Evolutionary conservation across 37 sponge, comb jelly and placozoan genomes (phyloP).

Genomic region (Oopsacas minuta): DNA sequence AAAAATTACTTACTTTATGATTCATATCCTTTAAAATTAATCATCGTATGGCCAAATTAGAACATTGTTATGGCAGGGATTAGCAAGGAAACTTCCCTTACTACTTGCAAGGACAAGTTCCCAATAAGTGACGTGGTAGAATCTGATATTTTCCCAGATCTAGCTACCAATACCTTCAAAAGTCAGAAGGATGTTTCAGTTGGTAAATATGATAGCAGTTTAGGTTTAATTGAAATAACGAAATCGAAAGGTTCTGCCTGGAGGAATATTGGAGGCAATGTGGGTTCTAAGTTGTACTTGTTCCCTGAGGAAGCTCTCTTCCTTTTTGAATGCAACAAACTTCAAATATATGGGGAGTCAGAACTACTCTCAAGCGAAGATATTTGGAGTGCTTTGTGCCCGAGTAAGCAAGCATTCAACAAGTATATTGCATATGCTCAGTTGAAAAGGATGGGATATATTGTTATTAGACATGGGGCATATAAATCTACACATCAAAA

Average conservation of each 20-base stretch:
- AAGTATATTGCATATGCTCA: neutral
- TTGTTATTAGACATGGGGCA: neutral
- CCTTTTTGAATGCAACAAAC: slow-evolving; percentile 19
- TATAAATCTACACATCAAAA: neutral
- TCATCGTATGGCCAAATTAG: no score
- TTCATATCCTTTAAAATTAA: no score
- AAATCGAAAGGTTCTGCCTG: neutral
- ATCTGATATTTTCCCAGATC: slow-evolving; percentile 8
- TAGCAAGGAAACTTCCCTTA: neutral
- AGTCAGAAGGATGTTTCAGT: slow-evolving; percentile 1
- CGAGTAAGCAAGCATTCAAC: neutral
- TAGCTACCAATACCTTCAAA: neutral
- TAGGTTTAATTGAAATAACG: neutral
- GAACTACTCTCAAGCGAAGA: neutral
- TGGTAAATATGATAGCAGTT: neutral
- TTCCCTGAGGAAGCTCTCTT: neutral
- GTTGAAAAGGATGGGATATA: neutral
- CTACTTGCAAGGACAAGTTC: neutral
- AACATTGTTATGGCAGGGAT: neutral
- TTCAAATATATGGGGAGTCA: neutral
- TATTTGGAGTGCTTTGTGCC: neutral
- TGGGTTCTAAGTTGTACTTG: neutral
- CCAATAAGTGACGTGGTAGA: neutral
- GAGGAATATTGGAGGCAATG: neutral
- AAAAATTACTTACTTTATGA: neutral